Percentiles rank a stretch among this genome's conserved stretches.
phyloP scores from a whole-genome alignment of 2,888 invertebrate genomes.

The Omphaloscelis lunosa region DNA sequence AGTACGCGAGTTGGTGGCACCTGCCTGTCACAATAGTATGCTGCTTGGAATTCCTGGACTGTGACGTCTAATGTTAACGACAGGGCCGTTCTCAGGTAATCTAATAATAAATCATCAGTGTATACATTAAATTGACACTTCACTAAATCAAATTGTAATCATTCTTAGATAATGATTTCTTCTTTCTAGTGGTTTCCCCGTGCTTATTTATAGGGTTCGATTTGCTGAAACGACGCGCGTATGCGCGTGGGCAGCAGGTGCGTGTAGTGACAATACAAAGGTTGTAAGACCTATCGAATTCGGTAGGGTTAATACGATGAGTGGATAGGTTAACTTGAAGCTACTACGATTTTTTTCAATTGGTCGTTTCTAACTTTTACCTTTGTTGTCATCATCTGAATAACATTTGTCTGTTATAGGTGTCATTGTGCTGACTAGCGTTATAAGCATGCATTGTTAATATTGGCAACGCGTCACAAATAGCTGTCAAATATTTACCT shows the following conservation, averaged over 20 bases:
- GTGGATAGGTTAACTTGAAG: background rate
- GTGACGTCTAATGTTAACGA: constrained; percentile 81
- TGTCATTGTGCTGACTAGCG: background rate
- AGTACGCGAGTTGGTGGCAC: constrained; percentile 71
- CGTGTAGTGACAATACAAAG: background rate
- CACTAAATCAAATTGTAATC: constrained; percentile 34
- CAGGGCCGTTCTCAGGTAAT: constrained; percentile 75
- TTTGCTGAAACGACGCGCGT: background rate
- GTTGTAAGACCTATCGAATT: background rate
- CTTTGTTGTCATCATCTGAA: background rate
- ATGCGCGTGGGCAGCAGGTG: background rate
- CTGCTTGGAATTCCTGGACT: constrained; percentile 78
- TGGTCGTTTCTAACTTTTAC: background rate
- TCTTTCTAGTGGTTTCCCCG: constrained; percentile 17
- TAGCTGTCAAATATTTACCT: background rate
- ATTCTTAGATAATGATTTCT: constrained; percentile 15
- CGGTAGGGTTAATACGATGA: background rate
- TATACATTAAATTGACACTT: constrained; percentile 52
- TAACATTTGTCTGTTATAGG: background rate
- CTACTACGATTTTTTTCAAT: background rate
- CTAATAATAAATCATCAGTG: constrained; percentile 70
- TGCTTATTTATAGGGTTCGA: background rate
- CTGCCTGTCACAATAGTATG: constrained; percentile 69
- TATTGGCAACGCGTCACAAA: background rate
- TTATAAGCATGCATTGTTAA: background rate